Evolutionary conservation across 1,140 invertebrate genomes (phyloP).

Genomic region (Drosophila aff.): DNA sequence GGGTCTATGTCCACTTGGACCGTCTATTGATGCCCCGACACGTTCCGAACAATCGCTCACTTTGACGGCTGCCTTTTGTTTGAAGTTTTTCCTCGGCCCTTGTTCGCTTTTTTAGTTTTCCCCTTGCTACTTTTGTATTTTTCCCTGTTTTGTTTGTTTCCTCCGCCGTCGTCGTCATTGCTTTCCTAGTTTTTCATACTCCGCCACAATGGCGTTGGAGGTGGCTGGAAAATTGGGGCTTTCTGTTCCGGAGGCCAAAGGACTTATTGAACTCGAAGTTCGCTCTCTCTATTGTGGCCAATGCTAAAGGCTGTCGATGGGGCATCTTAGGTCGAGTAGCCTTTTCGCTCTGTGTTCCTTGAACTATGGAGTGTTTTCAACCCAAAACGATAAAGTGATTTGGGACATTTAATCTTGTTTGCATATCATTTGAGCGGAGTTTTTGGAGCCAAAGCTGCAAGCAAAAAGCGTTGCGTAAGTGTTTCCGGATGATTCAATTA

Average conservation of each 20-base stretch:
- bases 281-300: constrained; percentile 37
- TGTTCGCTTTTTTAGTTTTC: constrained; percentile 30
- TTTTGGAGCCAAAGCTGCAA: background rate
- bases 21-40: constrained; percentile 68
- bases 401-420: constrained; percentile 23
- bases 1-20: constrained; percentile 52
- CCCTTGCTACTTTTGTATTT: constrained; percentile 47
- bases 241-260: constrained; percentile 30
- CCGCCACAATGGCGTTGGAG: constrained; percentile 29
- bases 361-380: constrained; percentile 34
- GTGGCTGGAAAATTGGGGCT: constrained; percentile 42
- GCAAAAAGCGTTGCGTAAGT: background rate
- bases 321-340: constrained; percentile 42
- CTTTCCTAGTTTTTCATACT: constrained; percentile 52
- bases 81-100: constrained; percentile 31
- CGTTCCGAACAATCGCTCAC: constrained; percentile 75
- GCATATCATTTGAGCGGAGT: constrained; percentile 9
- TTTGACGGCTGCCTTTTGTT: constrained; percentile 72
- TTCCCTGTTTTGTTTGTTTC: constrained; percentile 43
- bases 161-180: background rate
- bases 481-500: constrained; percentile 15
- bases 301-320: constrained; percentile 40
- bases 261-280: constrained; percentile 36
- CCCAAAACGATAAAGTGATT: constrained; percentile 13
- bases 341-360: constrained; percentile 29